Evolutionary conservation across 2,113 vertebrate species (phyloP).

Genomic region (Carassius carassius): DNA sequence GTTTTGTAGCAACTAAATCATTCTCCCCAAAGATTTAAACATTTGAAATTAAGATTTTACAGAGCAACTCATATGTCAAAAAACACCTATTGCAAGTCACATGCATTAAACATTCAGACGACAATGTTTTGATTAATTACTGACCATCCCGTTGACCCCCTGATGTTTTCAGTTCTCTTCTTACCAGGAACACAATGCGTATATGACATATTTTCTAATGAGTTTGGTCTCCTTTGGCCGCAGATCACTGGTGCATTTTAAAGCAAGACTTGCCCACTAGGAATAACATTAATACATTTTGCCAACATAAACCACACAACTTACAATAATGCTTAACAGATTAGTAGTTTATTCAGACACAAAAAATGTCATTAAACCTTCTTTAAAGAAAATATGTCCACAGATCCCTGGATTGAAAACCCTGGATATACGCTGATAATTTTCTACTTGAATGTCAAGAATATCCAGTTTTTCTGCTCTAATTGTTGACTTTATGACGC

Average conservation of each 20-base stretch:
- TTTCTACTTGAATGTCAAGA: background rate
- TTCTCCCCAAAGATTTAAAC: conserved; percentile 64
- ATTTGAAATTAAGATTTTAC: conserved; percentile 65
- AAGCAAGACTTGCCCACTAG: too few species aligned
- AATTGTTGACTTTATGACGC: background rate
- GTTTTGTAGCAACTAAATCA: conserved; percentile 64
- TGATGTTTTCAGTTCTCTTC: conserved; percentile 34
- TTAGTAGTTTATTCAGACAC: too few species aligned
- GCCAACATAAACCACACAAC: too few species aligned
- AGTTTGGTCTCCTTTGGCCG: background rate
- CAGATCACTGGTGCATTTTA: background rate
- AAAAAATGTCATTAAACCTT: too few species aligned
- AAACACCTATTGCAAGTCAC: conserved; percentile 62
- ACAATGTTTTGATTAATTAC: conserved; percentile 11
- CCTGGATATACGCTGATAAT: background rate
- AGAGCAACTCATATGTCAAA: conserved; percentile 58
- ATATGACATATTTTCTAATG: background rate
- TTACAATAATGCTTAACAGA: too few species aligned
- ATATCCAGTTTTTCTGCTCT: background rate
- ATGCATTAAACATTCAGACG: conserved; percentile 61
- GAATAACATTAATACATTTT: too few species aligned
- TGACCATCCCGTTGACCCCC: conserved; percentile 49
- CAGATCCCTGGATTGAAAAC: background rate
- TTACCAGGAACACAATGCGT: conserved; percentile 11
- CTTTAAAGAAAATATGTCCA: background rate